phyloP scores from a whole-genome alignment of 2,113 vertebrate genomes.

The Oenanthe oenanthe region DNA sequence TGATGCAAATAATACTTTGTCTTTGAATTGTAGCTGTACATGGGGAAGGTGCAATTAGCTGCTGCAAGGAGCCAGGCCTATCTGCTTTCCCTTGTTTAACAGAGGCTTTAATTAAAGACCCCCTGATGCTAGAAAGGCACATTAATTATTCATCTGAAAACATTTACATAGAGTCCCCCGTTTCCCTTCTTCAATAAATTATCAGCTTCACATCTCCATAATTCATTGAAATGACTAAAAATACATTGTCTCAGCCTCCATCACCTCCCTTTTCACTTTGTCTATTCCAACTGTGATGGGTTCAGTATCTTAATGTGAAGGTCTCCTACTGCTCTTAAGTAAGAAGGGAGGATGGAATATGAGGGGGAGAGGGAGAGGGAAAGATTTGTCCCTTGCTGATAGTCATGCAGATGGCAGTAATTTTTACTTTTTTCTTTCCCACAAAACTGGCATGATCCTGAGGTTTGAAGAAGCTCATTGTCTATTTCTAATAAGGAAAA shows the following conservation, averaged over 20 bases:
- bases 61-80: conserved; percentile 53
- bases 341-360: neutral
- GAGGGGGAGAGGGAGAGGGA: neutral
- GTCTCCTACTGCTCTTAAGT: conserved; percentile 61
- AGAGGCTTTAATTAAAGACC: conserved; percentile 83
- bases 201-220: conserved; percentile 81
- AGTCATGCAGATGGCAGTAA: conserved; percentile 29
- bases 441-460: conserved; percentile 14
- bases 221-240: conserved; percentile 83
- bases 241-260: conserved; percentile 74
- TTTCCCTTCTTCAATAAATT: conserved; percentile 82
- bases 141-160: conserved; percentile 86
- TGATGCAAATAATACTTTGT: conserved; percentile 55
- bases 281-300: conserved; percentile 54
- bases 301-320: conserved; percentile 68
- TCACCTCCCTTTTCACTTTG: conserved; percentile 68
- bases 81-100: conserved; percentile 78
- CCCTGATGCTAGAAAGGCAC: conserved; percentile 77
- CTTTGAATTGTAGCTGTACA: conserved; percentile 41
- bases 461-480: conserved; percentile 23
- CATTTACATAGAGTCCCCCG: conserved; percentile 81
- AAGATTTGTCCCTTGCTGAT: conserved; percentile 44
- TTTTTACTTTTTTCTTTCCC: conserved; percentile 39
- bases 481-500: conserved; percentile 1
- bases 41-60: conserved; percentile 75